Evolutionary conservation across 2,888 invertebrate species (phyloP).

Genomic region (Eupeodes luniger): DNA sequence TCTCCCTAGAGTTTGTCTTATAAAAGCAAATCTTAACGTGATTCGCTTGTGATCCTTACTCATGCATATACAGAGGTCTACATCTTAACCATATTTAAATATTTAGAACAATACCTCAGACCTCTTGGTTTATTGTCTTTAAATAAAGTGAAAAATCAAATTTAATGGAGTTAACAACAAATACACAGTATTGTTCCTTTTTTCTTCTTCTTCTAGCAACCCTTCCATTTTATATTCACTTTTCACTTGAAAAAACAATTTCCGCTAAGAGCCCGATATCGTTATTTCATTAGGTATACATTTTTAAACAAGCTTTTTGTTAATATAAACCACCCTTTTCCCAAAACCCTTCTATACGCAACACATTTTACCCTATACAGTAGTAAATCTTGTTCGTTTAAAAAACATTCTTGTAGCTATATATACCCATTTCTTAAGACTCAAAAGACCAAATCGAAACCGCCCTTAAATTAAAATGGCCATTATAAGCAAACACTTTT

Average conservation of each 20-base stretch:
- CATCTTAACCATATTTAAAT: no score
- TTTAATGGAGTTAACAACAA: conserved; percentile 6
- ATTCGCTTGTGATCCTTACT: no score
- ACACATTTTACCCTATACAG: background rate
- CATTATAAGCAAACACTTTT: conserved; percentile 74
- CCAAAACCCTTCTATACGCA: background rate
- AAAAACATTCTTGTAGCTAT: conserved; percentile 66
- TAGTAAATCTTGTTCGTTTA: conserved; percentile 71
- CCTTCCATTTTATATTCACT: conserved; percentile 13
- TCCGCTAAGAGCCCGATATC: conserved; percentile 53
- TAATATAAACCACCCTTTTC: conserved; percentile 17
- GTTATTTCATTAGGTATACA: conserved; percentile 63
- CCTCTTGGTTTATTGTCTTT: no score
- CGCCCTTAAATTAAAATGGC: conserved; percentile 73
- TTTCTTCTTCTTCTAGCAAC: no score
- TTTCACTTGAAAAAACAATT: conserved; percentile 25
- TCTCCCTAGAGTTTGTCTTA: no score
- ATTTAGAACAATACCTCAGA: no score
- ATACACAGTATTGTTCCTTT: no score
- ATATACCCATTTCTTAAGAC: conserved; percentile 39
- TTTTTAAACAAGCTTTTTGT: conserved; percentile 50
- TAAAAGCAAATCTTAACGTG: no score
- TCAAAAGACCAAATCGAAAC: conserved; percentile 40
- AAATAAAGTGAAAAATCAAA: background rate
- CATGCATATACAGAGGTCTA: no score